Conservation (phyloP, 2,888 invertebrate species). For the Drosophila neonasuta region DNA sequence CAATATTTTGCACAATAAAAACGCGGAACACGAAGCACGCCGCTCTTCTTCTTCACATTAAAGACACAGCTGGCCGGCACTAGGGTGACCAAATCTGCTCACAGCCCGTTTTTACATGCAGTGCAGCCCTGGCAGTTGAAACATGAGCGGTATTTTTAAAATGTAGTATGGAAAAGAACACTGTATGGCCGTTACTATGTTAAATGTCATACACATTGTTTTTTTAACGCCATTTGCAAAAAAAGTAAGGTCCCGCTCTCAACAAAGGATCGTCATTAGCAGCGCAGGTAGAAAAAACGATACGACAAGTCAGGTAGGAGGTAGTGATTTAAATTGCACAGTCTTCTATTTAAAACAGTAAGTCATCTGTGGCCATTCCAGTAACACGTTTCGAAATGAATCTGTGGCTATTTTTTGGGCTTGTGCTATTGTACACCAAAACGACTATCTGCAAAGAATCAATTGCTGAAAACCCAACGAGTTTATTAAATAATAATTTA, state of each 20-base stretch:
- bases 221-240: constrained; percentile 13
- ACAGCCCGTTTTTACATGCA: no score
- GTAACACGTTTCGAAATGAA: constrained; percentile 42
- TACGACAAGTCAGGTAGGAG: constrained; percentile 43
- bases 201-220: background rate
- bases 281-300: constrained; percentile 32
- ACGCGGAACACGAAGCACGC: constrained; percentile 52
- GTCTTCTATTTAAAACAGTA: constrained; percentile 6
- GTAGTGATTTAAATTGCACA: constrained; percentile 15
- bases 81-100: constrained; percentile 43
- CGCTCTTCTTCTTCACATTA: constrained; percentile 45
- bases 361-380: constrained; percentile 35
- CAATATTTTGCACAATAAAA: constrained; percentile 21
- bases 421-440: constrained; percentile 4
- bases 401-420: constrained; percentile 6
- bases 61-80: constrained; percentile 47
- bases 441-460: background rate
- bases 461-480: background rate
- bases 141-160: constrained; percentile 12
- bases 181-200: background rate
- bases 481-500: constrained; percentile 36
- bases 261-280: constrained; percentile 6
- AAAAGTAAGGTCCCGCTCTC: constrained; percentile 7
- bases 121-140: constrained; percentile 15
- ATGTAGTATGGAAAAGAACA: background rate